Evolutionary conservation across 2,888 invertebrate genomes (phyloP), one percentile per base, ranked within the genome.

Genomic region (Timandra comae): DNA sequence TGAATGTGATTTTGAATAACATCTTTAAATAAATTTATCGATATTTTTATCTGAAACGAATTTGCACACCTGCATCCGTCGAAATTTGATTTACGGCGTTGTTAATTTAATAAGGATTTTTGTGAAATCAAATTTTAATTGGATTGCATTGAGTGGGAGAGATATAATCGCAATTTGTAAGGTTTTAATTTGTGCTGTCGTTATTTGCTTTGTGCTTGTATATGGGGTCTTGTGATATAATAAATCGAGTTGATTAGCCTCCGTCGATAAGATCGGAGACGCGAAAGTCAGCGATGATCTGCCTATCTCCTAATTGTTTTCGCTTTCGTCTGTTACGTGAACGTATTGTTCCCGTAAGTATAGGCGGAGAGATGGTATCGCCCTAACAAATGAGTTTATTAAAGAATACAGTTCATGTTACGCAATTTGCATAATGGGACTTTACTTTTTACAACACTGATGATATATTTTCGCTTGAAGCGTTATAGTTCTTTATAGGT

Each of bases 261-360:
- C 28, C 26, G 12, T 3, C 35, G 60, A 64, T 62, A 60, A 54
- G 44, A 61, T 64, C 63, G 33, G 33, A 20, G 28, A 27, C 53
- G 72, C 60, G 75, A 75, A 75, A 78, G 76, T 64, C 47, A 41
- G 53, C 58, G 68, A 67, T 58, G 59, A 63, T 63, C 58, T 63
- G 51, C 61, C 63, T 57, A 69, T 65, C 66, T 61, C 66, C 71
- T 77, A 77, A 79, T 78, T 80, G 72, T 78, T 79, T 78, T 76
- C 71, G 64, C 77, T 80, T 79, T 79, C 68, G 49, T 61, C 63
- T 63, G 62, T 75, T 76, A 68, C 71, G 67, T 66, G 46, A 53
- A 49, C 57, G 63, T 65, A 63, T 76, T 74, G 70, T 74, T 71
- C 63, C 65, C 63, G 56, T 54, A n/a, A n/a, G n/a, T n/a, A 35